These are phyloP conservation scores for Plectrocnemia conspersa DNA, from an alignment of 1,140 invertebrate genomes.

Conservation along the genomic window DNA sequence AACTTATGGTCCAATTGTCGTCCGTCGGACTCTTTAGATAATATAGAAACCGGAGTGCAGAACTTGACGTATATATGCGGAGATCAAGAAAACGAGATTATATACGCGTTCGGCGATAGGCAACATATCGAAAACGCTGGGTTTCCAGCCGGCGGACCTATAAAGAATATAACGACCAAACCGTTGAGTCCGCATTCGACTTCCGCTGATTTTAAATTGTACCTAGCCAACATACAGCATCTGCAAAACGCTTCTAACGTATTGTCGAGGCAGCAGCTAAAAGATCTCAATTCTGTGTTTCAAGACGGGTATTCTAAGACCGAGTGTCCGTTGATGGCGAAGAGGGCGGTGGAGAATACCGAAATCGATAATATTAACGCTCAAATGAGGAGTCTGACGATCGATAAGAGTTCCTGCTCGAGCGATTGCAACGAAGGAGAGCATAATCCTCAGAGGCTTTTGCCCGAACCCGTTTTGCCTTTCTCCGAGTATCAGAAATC, in stretches of 20 bases:
- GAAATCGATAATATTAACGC: slow-evolving; percentile 27
- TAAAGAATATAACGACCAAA: slow-evolving; percentile 57
- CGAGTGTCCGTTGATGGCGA: slow-evolving; percentile 20
- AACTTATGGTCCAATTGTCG: slow-evolving; percentile 47
- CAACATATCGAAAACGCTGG: slow-evolving; percentile 30
- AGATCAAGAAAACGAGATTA: slow-evolving; percentile 49
- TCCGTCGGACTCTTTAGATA: slow-evolving; percentile 33
- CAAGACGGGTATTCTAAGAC: slow-evolving; percentile 47
- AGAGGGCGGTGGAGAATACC: slow-evolving; percentile 5
- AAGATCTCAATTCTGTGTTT: slow-evolving; percentile 54
- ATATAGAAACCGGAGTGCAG: slow-evolving; percentile 39
- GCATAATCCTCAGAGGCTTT: slow-evolving; percentile 45
- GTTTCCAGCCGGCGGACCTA: slow-evolving; percentile 37
- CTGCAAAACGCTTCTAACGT: slow-evolving; percentile 61
- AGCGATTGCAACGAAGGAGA: slow-evolving; percentile 24
- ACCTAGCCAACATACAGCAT: slow-evolving; percentile 65
- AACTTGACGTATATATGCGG: slow-evolving; percentile 48
- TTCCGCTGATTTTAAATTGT: slow-evolving; percentile 62
- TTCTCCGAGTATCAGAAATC: slow-evolving; percentile 57
- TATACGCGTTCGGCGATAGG: slow-evolving; percentile 44
- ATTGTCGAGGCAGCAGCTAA: slow-evolving; percentile 51
- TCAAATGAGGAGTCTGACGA: slow-evolving; percentile 29
- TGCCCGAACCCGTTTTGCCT: slow-evolving; percentile 41
- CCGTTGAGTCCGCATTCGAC: slow-evolving; percentile 56
- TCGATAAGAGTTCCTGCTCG: not conserved